Evolutionary conservation across 2,797 vertebrate genomes (phyloP), one percentile per base, ranked within the genome.

Genomic region (Lepidocolaptes lacrymiger): DNA sequence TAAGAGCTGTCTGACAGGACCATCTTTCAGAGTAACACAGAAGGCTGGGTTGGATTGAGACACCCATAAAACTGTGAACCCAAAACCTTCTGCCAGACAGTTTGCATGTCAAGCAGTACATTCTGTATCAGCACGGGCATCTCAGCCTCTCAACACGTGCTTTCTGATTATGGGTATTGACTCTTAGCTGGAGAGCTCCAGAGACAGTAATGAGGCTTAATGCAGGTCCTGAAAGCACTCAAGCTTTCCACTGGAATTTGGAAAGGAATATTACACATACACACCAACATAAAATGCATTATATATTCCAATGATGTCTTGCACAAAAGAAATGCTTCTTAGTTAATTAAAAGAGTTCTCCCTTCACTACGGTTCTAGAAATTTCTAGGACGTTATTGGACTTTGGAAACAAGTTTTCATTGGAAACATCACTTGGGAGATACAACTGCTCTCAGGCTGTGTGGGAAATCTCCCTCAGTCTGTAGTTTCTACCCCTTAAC

Each of bases 121-220:
- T 59, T 79, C 59, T 2, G 3, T n/a, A 66, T 19, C 17, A n/a
- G 30, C 3, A 19, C 0, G 0, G 61, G 28, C 24, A 28, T 32
- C 46, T 79, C 67, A 9, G 1, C 19, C 13, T 20, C 20, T 61
- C 55, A 83, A 39, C 44, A 5, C 55, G 46, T 64, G 74, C 51
- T 66, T 72, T 43, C 36, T 37, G 26, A 44, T 85, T 61, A 52
- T 4, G 21, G 36, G 14, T n/a, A 56, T 13, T 36, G 37, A 37
- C 28, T 77, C 27, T 41, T 22, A 56, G 63, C 54, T 69, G 24
- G 30, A 58, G 11, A 71, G 56, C 34, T 69, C 80, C 87, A 91
- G 75, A 88, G 72, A 71, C 75, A 88, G 59, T 54, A 83, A 77
- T 24, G 4, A 82, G 72, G 41, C 59, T 87, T 74, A 89, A 89